Evolutionary conservation across 2,113 vertebrate genomes (phyloP).

Genomic region (Maylandia zebra): DNA sequence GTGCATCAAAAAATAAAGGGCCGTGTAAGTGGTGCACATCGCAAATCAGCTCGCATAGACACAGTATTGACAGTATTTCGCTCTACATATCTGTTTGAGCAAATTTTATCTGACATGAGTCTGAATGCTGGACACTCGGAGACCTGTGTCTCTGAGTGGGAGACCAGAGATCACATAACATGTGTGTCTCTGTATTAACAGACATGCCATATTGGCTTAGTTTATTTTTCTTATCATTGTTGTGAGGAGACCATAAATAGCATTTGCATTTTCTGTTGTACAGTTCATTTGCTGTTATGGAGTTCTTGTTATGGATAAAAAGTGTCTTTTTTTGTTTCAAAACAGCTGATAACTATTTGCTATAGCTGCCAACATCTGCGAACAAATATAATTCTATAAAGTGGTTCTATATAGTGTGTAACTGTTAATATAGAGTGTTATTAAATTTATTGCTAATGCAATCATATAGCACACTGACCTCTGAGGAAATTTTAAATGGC

Average conservation of each 20-base stretch:
- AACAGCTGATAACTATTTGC: not conserved
- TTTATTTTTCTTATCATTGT: not conserved
- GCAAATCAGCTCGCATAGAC: too few relatives aligned
- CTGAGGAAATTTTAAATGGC: not conserved
- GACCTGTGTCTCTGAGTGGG: not conserved
- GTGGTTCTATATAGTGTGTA: not conserved
- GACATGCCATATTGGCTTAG: not conserved
- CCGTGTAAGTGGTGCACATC: too few relatives aligned
- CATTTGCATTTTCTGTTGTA: not conserved
- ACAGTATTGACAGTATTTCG: too few relatives aligned
- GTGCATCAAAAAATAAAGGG: too few relatives aligned
- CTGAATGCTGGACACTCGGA: too few relatives aligned
- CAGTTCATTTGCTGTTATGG: not conserved
- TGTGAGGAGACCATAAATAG: not conserved
- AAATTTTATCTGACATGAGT: too few relatives aligned
- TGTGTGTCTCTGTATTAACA: not conserved
- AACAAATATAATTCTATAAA: not conserved
- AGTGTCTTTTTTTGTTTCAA: not conserved
- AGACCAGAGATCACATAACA: not conserved
- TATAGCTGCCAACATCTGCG: not conserved
- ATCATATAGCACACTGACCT: not conserved
- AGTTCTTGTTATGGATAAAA: not conserved
- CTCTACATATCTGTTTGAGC: too few relatives aligned
- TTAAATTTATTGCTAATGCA: not conserved
- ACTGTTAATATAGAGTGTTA: not conserved